Conservation (phyloP, 2,797 vertebrate species). For the Lagodon rhomboides region DNA sequence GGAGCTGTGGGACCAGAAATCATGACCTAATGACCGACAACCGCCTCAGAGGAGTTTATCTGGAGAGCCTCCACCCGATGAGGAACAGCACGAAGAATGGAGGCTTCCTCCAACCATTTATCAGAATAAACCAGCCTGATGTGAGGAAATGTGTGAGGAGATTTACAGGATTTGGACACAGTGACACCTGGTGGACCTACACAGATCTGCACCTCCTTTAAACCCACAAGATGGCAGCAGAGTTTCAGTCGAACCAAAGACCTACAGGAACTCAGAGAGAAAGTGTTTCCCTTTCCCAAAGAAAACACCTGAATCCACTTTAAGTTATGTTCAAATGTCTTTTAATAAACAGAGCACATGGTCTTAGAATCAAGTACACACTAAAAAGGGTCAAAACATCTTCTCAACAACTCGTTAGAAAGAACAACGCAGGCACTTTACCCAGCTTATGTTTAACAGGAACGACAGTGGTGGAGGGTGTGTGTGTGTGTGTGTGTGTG, state of each 20-base stretch:
- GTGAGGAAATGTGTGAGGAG: not conserved
- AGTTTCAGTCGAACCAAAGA: too few species aligned
- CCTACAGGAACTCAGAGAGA: not conserved
- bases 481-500: too few species aligned
- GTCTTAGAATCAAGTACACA: conserved; percentile 61
- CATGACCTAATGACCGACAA: conserved; percentile 16
- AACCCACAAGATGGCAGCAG: conserved; percentile 1
- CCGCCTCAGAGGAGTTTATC: conserved; percentile 7
- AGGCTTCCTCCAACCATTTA: not conserved
- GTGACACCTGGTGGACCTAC: not conserved
- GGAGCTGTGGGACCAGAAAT: conserved; percentile 3
- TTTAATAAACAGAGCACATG: conserved; percentile 81
- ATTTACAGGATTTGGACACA: not conserved
- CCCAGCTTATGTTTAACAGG: conserved; percentile 73
- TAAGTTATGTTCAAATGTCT: conserved; percentile 48
- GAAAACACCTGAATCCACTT: conserved; percentile 11
- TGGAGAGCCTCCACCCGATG: conserved; percentile 30
- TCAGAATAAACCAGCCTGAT: not conserved
- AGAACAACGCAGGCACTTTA: conserved; percentile 89
- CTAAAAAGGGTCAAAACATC: conserved; percentile 64
- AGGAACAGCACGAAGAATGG: not conserved
- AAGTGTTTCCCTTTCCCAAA: not conserved
- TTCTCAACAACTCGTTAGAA: conserved; percentile 66
- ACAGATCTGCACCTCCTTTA: not conserved
- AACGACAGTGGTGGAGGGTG: conserved; percentile 43